A percentile compares a stretch with the other conserved stretches of the same genome.
Conservation (phyloP, 2,797 vertebrate species). For the Propithecus deckenii region DNA sequence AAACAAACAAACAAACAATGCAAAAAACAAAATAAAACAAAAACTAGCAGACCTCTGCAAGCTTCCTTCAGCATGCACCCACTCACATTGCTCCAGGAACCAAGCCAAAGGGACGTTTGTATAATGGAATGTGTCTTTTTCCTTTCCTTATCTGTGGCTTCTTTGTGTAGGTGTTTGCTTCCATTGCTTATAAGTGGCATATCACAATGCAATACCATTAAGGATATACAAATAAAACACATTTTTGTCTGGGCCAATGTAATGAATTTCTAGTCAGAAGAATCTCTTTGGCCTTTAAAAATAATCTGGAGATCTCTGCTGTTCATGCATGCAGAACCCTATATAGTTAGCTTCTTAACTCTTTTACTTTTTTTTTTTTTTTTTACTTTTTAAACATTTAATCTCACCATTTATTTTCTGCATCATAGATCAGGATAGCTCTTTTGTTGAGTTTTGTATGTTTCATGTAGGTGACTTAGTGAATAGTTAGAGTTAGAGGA, state of each 20-base stretch:
- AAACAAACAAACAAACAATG: not conserved
- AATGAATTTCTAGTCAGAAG: not conserved
- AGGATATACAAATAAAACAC: not conserved
- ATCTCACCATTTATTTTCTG: not conserved
- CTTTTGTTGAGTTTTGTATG: not conserved
- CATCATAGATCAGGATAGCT: not conserved
- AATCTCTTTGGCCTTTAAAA: not conserved
- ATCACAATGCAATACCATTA: not conserved
- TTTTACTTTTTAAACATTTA: not conserved
- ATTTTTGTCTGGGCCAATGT: not conserved
- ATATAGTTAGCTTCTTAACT: not conserved
- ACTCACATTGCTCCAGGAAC: not conserved
- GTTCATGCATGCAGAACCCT: not conserved
- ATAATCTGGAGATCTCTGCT: not conserved
- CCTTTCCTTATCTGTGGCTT: conserved; percentile 33
- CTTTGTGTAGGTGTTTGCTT: conserved; percentile 35
- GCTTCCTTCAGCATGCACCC: not conserved
- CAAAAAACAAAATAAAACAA: not conserved
- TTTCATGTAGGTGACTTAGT: not conserved
- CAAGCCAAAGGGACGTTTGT: not conserved
- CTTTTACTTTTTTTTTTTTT: not conserved
- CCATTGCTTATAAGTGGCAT: not conserved
- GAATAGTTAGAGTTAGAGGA: not conserved
- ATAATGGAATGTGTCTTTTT: conserved; percentile 31
- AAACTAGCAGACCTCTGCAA: not conserved